Percentiles rank a stretch among this genome's conserved stretches.
These are phyloP conservation scores for Latrodectus geometricus DNA, from an alignment of 1,140 invertebrate species.

Conservation along the genomic window DNA sequence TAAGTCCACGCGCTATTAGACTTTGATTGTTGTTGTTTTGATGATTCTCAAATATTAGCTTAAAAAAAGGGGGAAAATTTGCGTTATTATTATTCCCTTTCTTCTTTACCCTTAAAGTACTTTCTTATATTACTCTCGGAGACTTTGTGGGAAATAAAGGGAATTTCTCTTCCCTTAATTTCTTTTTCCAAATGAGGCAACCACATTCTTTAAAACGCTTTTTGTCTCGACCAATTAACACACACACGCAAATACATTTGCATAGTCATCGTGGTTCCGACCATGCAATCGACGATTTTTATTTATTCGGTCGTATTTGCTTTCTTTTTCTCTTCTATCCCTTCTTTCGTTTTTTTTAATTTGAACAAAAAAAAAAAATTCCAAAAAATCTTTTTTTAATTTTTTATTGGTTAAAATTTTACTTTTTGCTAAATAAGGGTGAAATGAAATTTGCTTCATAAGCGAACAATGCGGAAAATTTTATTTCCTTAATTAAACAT, in stretches of 20 bases:
- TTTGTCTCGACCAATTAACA: constrained; percentile 41
- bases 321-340: constrained; percentile 9
- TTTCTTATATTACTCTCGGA: constrained; percentile 16
- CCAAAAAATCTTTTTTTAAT: background rate
- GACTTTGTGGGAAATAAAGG: background rate
- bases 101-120: background rate
- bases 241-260: constrained; percentile 52
- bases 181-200: constrained; percentile 40
- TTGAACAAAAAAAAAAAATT: no score
- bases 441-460: no score
- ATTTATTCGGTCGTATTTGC: constrained; percentile 28
- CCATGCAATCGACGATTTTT: background rate
- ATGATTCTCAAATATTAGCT: no score
- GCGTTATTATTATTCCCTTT: background rate
- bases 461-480: background rate
- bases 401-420: background rate
- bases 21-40: background rate
- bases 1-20: background rate
- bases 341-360: background rate
- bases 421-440: background rate
- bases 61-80: background rate
- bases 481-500: background rate
- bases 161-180: constrained; percentile 40
- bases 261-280: constrained; percentile 46
- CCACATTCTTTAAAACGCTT: constrained; percentile 31